Percentiles rank a stretch among this genome's conserved stretches.
phyloP scores from a whole-genome alignment of 1,140 invertebrate species.

The Mactra quadrangularis region DNA sequence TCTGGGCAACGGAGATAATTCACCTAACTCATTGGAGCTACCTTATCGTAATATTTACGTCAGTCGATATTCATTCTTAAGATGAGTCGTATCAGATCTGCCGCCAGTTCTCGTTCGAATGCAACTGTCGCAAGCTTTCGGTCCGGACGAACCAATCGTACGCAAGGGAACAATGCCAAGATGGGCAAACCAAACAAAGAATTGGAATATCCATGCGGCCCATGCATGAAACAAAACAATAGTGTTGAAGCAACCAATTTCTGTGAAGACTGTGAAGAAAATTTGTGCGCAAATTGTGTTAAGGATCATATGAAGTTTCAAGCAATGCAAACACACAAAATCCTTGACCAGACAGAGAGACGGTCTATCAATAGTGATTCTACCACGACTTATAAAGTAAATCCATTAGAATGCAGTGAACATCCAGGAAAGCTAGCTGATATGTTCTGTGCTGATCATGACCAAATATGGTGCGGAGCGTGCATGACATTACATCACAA shows the following conservation, averaged over 20 bases:
- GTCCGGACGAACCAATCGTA: constrained; percentile 24
- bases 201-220: constrained; percentile 36
- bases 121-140: constrained; percentile 3
- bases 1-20: too few species aligned
- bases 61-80: too few species aligned
- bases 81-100: constrained; percentile 35
- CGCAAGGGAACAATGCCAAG: not conserved
- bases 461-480: constrained; percentile 45
- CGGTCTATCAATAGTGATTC: not conserved
- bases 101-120: constrained; percentile 20
- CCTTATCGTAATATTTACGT: too few species aligned
- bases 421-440: constrained; percentile 42
- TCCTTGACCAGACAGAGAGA: constrained; percentile 28
- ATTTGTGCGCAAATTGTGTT: constrained; percentile 51
- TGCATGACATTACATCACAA: constrained; percentile 41
- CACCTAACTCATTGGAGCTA: too few species aligned
- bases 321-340: constrained; percentile 40
- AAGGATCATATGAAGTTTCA: constrained; percentile 48
- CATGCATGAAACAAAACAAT: constrained; percentile 27
- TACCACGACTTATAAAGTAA: not conserved
- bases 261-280: constrained; percentile 51
- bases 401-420: constrained; percentile 34
- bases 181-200: not conserved
- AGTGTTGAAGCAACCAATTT: constrained; percentile 48
- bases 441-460: constrained; percentile 54